A percentile compares a stretch with the other conserved stretches of the same genome.
Evolutionary conservation across 2,797 vertebrate genomes (phyloP).

Genomic region (Pitangus sulphuratus): DNA sequence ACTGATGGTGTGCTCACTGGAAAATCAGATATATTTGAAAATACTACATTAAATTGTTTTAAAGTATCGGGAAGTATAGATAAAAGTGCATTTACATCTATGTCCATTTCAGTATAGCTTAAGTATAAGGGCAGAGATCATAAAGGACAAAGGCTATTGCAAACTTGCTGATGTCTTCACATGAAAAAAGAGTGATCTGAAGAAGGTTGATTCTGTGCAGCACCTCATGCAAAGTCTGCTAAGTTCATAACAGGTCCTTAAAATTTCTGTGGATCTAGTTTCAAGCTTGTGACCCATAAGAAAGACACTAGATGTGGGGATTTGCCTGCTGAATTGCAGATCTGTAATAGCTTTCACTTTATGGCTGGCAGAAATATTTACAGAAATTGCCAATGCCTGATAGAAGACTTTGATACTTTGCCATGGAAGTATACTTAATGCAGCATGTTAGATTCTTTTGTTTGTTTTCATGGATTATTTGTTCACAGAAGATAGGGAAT

Average conservation of each 20-base stretch:
- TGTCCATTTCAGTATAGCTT: not conserved
- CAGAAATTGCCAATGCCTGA: not conserved
- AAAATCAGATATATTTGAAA: not conserved
- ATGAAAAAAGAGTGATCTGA: not conserved
- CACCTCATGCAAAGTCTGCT: not conserved
- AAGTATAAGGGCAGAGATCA: not conserved
- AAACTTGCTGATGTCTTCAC: not conserved
- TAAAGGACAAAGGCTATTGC: not conserved
- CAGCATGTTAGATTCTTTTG: not conserved
- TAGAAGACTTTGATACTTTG: not conserved
- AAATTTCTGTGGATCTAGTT: not conserved
- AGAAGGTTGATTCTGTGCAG: not conserved
- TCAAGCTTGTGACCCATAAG: not conserved
- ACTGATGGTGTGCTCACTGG: not conserved
- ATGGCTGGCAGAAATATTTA: not conserved
- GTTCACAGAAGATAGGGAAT: not conserved
- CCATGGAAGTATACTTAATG: not conserved
- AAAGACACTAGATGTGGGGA: not conserved
- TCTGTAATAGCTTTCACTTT: not conserved
- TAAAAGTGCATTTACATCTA: not conserved
- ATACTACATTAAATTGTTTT: not conserved
- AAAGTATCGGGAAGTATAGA: not conserved
- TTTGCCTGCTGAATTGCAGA: not conserved
- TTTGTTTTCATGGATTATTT: conserved; percentile 20
- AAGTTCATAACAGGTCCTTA: not conserved